Evolutionary conservation across 2,888 invertebrate species (phyloP), one percentile per base, ranked within the genome.

Genomic region (Eupelmus urozonus): DNA sequence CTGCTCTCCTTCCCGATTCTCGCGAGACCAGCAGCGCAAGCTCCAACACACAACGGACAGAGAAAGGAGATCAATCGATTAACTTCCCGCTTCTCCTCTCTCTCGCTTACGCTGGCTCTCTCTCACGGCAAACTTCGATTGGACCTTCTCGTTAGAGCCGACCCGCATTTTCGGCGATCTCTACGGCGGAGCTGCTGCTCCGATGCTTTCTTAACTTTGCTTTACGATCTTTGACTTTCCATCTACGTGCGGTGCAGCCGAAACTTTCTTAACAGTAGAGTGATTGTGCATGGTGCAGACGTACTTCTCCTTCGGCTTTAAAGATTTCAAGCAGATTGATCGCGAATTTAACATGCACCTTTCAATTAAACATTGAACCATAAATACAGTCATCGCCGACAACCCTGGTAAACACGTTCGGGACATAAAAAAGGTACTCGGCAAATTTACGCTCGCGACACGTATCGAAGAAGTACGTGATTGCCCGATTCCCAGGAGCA

Each of bases 51-150:
- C 23, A 66, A 13, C 25, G 53, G 29, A 27, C 62, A 45, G 67
- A 72, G 80, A 81, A 45, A 69, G 70, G 81, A 82, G 84, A 87
- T 87, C 88, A 86, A 88, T 87, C 84, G 85, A 87, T 87, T 86
- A 86, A 86, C 87, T 86, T 85, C n/a, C n/a, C n/a, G n/a, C n/a
- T n/a, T n/a, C n/a, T n/a, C n/a, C n/a, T n/a, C n/a, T n/a, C n/a
- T n/a, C n/a, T n/a, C n/a, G n/a, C n/a, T n/a, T n/a, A n/a, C n/a
- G n/a, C n/a, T n/a, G n/a, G n/a, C n/a, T n/a, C n/a, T n/a, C n/a
- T n/a, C n/a, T 78, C 18, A 55, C 70, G 60, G 27, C 81, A 82
- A 87, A 87, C 83, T 87, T 88, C 87, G 88, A 88, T 87, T 84
- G 84, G 76, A 81, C 79, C 79, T 18, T 20, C 49, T 80, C 82